A percentile compares a stretch with the other conserved stretches of the same genome.
These are phyloP conservation scores for Lasioglossum malachurum DNA, from an alignment of 2,888 invertebrate genomes.

Conservation along the genomic window DNA sequence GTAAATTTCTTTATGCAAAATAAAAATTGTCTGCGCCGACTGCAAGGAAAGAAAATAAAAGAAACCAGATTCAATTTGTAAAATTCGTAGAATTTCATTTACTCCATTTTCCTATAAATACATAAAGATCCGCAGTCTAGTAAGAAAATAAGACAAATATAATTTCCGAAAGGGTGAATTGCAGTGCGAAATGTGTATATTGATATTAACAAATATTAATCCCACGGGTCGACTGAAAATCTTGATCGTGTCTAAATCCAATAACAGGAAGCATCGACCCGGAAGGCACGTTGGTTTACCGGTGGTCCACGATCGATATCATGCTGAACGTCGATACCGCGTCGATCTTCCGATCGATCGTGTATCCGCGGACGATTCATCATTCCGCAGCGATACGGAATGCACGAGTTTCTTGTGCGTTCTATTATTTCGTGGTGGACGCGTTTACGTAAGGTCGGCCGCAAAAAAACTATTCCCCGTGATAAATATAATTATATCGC, in stretches of 20 bases:
- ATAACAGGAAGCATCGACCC: constrained; percentile 46
- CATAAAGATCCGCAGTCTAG: too few species aligned
- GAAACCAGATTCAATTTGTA: too few species aligned
- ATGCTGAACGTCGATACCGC: constrained; percentile 36
- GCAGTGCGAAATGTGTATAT: too few species aligned
- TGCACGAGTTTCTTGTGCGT: constrained; percentile 34
- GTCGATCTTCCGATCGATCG: constrained; percentile 51
- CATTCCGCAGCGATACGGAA: constrained; percentile 41
- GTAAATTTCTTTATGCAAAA: too few species aligned
- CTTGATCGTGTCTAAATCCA: not conserved
- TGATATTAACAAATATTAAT: not conserved
- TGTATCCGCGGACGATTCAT: constrained; percentile 46
- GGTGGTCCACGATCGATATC: constrained; percentile 48
- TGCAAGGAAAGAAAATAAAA: too few species aligned
- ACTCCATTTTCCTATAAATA: too few species aligned
- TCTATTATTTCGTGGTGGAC: constrained; percentile 37
- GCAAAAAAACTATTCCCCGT: constrained; percentile 29
- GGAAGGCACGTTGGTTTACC: constrained; percentile 50
- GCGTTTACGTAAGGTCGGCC: constrained; percentile 39
- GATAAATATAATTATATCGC: constrained; percentile 66
- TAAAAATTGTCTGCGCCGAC: too few species aligned
- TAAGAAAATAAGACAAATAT: not conserved
- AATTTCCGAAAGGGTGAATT: too few species aligned
- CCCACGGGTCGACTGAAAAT: not conserved
- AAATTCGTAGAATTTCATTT: too few species aligned